Percentiles rank a stretch among this genome's conserved stretches.
phyloP scores from a whole-genome alignment of 2,888 invertebrate genomes.

The Leucozona laternaria region DNA sequence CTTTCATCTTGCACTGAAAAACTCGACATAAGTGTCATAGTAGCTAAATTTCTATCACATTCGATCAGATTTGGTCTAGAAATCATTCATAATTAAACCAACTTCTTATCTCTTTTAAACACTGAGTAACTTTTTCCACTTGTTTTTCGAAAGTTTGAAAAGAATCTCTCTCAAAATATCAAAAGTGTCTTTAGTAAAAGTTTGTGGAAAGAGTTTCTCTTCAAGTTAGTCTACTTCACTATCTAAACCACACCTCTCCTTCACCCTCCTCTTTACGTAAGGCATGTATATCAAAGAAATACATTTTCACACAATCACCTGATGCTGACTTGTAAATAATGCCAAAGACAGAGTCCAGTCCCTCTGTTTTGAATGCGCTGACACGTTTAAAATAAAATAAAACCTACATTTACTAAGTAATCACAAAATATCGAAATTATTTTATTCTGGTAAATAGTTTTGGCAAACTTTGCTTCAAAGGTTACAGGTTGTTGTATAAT shows the following conservation, averaged over 20 bases:
- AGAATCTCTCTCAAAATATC: no score
- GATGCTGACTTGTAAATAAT: slow-evolving; percentile 12
- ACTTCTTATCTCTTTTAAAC: no score
- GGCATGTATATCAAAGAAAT: not conserved
- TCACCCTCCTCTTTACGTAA: not conserved
- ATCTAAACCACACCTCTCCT: not conserved
- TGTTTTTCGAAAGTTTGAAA: no score
- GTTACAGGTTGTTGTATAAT: not conserved
- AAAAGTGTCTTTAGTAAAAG: not conserved
- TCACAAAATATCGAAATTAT: slow-evolving; percentile 15
- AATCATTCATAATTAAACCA: no score
- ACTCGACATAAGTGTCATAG: no score
- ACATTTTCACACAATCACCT: not conserved
- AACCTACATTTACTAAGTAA: not conserved
- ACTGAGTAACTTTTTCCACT: no score
- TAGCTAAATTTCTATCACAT: no score
- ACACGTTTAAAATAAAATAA: not conserved
- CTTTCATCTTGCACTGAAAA: no score
- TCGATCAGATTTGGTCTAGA: no score
- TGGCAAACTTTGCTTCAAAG: slow-evolving; percentile 3
- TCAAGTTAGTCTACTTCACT: not conserved
- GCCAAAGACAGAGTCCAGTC: not conserved
- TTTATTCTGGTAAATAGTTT: slow-evolving; percentile 9
- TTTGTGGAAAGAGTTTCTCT: not conserved
- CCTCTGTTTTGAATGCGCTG: not conserved